Evolutionary conservation across 2,113 vertebrate species (phyloP).

Genomic region (Labeo rohita): DNA sequence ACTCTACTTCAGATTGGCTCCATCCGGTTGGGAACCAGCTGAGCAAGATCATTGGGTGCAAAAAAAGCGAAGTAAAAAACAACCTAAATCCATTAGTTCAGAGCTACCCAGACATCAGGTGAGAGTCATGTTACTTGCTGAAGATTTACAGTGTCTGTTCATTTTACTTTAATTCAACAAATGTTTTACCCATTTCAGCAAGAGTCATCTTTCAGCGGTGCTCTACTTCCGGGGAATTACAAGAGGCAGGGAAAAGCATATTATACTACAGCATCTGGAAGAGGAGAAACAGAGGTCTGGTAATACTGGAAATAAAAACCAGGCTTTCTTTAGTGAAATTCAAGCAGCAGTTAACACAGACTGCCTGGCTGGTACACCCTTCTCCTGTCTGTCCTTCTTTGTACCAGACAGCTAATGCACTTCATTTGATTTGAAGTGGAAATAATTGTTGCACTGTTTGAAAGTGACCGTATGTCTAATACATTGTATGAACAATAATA

Average conservation of each 20-base stretch:
- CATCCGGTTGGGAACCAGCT: constrained; percentile 66
- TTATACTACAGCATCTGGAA: constrained; percentile 62
- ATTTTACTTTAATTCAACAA: not conserved
- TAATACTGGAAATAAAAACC: not conserved
- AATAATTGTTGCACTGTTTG: not conserved
- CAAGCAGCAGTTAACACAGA: constrained; percentile 56
- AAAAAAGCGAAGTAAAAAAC: constrained; percentile 56
- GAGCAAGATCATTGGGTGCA: constrained; percentile 58
- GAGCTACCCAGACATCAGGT: constrained; percentile 65
- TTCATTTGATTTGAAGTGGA: constrained; percentile 14
- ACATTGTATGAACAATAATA: not conserved
- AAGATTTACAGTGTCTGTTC: not conserved
- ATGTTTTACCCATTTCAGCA: constrained; percentile 61
- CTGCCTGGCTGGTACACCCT: constrained; percentile 62
- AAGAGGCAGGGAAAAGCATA: constrained; percentile 63
- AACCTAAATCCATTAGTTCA: constrained; percentile 50
- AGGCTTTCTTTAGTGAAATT: constrained; percentile 69
- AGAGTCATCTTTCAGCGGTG: constrained; percentile 71
- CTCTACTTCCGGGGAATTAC: constrained; percentile 71
- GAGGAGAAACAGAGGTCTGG: constrained; percentile 53
- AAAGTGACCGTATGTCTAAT: not conserved
- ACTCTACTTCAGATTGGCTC: constrained; percentile 70
- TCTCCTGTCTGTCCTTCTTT: constrained; percentile 55
- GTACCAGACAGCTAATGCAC: constrained; percentile 38
- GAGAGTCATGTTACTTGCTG: not conserved